Base-by-base conservation (phyloP, 2,113 vertebrate genomes). In the Leptocoma aspasia region DNA sequence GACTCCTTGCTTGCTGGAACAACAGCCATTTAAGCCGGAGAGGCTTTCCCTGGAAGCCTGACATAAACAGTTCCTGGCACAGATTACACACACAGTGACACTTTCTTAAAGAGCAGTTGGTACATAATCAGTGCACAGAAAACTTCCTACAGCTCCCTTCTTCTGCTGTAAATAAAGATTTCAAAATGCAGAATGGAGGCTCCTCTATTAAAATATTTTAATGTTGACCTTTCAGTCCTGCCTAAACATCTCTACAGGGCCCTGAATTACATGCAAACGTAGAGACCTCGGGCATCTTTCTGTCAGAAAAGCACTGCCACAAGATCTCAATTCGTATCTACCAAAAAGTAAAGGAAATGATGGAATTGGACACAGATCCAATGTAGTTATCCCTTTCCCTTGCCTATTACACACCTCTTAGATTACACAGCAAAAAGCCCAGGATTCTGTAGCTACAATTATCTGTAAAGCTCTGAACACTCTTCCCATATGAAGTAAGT, bases 191-290 rank as follows among this genome's bases (percentile, higher is more conserved):
- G 45, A 87, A 79, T 11, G 13, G 30, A 75, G 13, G 27, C 44
- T 76, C 27, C 15, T 56, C 70, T 64, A 52, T 14, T 47, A 79
- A 42, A 64, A 59, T 52, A 90, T 85, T 87, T 82, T 76, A 31
- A 71, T 20, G 19, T 3, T 86, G 86, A 86, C 79, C 57, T 92
- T 66, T 84, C 52, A 39, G 60, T 80, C 66, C 56, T 77, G 45
- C 45, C 68, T 41, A 20, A 70, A 10, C 33, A 50, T 7, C 44
- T 33, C n/a, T 3, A 33, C 31, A 81, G 35, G 80, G 26, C 19
- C 27, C 37, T 61, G 41, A 88, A 50, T 11, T 26, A 26, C 31
- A 57, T 0, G 3, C 15, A 83, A 30, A 54, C 1, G 0, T 2
- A 45, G 15, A 42, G 37, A 60, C n/a, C 31, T 75, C 1, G 0